These are phyloP conservation scores for Dolichopus griseipennis DNA, from an alignment of 2,888 invertebrate species.

Conservation along the genomic window DNA sequence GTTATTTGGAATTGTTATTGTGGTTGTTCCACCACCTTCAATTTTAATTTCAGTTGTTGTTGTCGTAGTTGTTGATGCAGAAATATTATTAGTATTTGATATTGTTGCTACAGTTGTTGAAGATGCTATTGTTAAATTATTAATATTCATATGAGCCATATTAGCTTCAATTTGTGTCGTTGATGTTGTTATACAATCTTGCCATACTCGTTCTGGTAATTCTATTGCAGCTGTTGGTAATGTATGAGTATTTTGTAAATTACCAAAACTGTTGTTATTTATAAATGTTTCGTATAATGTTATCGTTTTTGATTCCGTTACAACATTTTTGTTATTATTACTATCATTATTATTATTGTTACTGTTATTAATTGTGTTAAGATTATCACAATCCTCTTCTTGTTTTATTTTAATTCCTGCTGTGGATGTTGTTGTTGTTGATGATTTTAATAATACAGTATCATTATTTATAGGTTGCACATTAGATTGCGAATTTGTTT, in stretches of 20 bases:
- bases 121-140: slow-evolving; percentile 14
- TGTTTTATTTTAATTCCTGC: slow-evolving; percentile 13
- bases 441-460: slow-evolving; percentile 27
- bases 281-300: slow-evolving; percentile 35
- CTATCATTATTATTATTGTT: neutral
- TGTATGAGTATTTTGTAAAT: slow-evolving; percentile 41
- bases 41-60: slow-evolving; percentile 13
- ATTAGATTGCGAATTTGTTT: slow-evolving; percentile 3
- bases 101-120: neutral
- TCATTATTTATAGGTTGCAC: slow-evolving; percentile 24
- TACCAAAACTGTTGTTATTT: slow-evolving; percentile 37
- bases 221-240: slow-evolving; percentile 50
- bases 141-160: slow-evolving; percentile 12
- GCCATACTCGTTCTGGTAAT: slow-evolving; percentile 64
- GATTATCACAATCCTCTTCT: neutral
- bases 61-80: slow-evolving; percentile 6
- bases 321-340: slow-evolving; percentile 17
- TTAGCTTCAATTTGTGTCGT: slow-evolving; percentile 16
- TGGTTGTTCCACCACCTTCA: neutral
- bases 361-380: no score
- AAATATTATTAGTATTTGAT: neutral
- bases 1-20: slow-evolving; percentile 16
- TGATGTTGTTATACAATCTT: slow-evolving; percentile 53
- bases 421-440: slow-evolving; percentile 22
- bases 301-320: slow-evolving; percentile 11